Conservation (phyloP, 2,888 invertebrate species). For the Campoplex capitator region DNA sequence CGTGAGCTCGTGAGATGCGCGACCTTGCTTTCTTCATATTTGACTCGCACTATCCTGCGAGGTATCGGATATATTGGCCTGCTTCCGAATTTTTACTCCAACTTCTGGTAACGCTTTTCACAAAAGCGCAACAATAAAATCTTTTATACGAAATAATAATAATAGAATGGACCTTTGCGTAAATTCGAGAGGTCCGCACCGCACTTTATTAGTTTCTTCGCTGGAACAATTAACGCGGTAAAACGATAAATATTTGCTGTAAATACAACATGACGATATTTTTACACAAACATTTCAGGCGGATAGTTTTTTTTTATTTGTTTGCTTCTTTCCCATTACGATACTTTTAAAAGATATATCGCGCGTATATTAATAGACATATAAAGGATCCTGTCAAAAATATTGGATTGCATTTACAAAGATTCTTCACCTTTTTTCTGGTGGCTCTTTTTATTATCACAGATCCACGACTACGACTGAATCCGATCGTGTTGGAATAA, state of each 20-base stretch:
- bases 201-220: not conserved
- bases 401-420: not conserved
- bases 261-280: not conserved
- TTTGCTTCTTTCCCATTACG: too few species aligned
- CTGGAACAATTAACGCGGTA: not conserved
- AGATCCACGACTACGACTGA: too few species aligned
- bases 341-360: too few species aligned
- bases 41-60: not conserved
- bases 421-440: not conserved
- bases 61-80: slow-evolving; percentile 60
- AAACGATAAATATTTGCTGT: too few species aligned
- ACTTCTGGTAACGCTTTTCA: slow-evolving; percentile 30
- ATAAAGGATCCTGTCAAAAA: not conserved
- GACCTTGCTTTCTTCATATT: slow-evolving; percentile 6
- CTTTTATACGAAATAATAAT: too few species aligned
- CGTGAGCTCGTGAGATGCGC: not conserved
- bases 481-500: too few species aligned
- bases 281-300: not conserved
- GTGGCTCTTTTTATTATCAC: not conserved
- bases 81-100: slow-evolving; percentile 22
- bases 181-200: too few species aligned
- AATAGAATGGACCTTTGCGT: too few species aligned
- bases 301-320: too few species aligned
- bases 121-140: not conserved
- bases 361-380: not conserved